phyloP scores from a whole-genome alignment of 2,888 invertebrate species.

The Folsomia candida region DNA sequence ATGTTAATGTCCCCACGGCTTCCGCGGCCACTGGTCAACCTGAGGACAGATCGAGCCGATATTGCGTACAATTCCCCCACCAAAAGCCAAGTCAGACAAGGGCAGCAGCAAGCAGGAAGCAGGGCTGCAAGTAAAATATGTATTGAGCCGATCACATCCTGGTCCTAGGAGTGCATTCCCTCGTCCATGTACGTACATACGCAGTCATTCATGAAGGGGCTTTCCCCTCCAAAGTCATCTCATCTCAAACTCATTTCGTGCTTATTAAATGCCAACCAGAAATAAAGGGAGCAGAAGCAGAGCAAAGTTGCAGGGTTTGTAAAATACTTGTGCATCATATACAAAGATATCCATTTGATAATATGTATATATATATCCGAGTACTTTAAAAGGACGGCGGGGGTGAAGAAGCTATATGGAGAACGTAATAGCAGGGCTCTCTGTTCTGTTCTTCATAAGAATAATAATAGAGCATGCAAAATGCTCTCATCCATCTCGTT shows the following conservation, averaged over 20 bases:
- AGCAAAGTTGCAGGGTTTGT: background rate
- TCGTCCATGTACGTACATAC: background rate
- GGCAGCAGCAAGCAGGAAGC: background rate
- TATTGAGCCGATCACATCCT: background rate
- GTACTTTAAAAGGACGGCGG: too few species aligned
- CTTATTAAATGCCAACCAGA: background rate
- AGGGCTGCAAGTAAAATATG: too few species aligned
- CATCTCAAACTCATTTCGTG: background rate
- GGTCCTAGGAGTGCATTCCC: background rate
- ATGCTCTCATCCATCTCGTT: conserved; percentile 1
- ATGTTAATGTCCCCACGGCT: too few species aligned
- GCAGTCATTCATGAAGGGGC: conserved; percentile 17
- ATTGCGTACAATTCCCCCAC: background rate
- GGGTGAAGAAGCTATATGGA: too few species aligned
- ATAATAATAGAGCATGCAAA: background rate
- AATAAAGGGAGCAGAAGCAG: background rate
- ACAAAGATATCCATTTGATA: too few species aligned
- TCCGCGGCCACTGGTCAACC: too few species aligned
- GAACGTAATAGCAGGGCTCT: too few species aligned
- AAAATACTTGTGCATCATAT: too few species aligned
- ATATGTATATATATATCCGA: too few species aligned
- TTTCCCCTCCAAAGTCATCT: conserved; percentile 26
- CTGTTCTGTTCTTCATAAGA: background rate
- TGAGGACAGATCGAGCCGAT: too few species aligned
- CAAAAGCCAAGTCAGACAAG: background rate